phyloP scores from a whole-genome alignment of 2,113 vertebrate genomes.

The Circaetus cinerascens region DNA sequence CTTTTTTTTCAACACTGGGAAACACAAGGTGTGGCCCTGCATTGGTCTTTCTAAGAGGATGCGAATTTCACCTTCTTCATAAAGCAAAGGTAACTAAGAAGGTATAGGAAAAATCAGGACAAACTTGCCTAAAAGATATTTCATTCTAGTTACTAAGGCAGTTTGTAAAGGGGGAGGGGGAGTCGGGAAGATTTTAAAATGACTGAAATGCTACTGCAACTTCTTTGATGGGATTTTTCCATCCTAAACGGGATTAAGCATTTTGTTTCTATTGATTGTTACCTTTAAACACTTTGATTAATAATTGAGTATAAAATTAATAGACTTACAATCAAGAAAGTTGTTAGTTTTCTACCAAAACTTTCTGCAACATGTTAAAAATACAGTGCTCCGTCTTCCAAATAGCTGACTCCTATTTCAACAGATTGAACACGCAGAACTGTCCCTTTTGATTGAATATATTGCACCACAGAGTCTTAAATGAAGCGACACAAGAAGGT shows the following conservation, averaged over 20 bases:
- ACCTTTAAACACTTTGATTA: conserved; percentile 15
- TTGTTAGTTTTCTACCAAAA: background rate
- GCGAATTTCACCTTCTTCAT: background rate
- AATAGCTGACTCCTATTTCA: background rate
- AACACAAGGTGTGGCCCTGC: background rate
- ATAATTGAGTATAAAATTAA: conserved; percentile 1
- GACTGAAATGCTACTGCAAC: background rate
- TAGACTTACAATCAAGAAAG: background rate
- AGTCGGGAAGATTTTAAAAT: background rate
- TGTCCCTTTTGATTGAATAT: background rate
- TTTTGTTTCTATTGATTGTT: conserved; percentile 40
- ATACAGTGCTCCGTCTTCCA: background rate
- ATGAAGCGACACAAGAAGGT: background rate
- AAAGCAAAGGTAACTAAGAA: background rate
- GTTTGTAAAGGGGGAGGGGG: background rate
- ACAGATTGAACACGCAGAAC: background rate
- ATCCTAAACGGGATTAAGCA: background rate
- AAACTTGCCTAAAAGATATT: background rate
- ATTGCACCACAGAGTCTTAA: background rate
- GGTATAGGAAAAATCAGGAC: background rate
- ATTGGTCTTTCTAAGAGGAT: background rate
- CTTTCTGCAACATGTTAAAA: background rate
- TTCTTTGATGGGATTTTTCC: background rate
- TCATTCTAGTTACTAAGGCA: background rate
- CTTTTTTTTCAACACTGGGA: background rate